phyloP scores from a whole-genome alignment of 2,113 vertebrate genomes.

The Porphyrio hochstetteri region DNA sequence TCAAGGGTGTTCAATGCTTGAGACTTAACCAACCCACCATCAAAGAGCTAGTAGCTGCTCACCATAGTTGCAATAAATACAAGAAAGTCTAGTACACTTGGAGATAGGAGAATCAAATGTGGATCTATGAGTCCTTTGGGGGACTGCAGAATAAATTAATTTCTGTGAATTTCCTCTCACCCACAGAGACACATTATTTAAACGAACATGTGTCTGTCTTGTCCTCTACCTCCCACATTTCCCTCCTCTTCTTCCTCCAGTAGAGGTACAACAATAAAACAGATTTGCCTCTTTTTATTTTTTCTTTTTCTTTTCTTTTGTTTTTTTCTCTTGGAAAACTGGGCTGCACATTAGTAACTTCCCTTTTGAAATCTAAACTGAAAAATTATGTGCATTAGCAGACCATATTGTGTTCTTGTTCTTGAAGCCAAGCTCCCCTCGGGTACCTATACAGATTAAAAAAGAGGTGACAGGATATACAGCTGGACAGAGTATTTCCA shows the following conservation, averaged over 20 bases:
- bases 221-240: background rate
- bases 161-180: background rate
- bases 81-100: background rate
- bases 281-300: background rate
- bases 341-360: background rate
- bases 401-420: background rate
- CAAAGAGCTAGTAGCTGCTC: background rate
- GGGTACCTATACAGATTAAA: background rate
- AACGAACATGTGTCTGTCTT: background rate
- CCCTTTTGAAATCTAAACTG: constrained; percentile 21
- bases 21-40: background rate
- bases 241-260: background rate
- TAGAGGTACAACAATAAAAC: background rate
- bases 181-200: background rate
- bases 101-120: background rate
- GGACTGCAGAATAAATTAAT: background rate
- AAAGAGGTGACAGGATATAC: background rate
- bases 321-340: background rate
- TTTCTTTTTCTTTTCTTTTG: background rate
- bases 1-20: background rate
- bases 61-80: background rate
- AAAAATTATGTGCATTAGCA: background rate
- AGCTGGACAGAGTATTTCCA: constrained; percentile 8
- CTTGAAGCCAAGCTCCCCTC: background rate
- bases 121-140: background rate